Conservation (phyloP, 2,888 invertebrate genomes). For the Caenorhabditis japonica region DNA sequence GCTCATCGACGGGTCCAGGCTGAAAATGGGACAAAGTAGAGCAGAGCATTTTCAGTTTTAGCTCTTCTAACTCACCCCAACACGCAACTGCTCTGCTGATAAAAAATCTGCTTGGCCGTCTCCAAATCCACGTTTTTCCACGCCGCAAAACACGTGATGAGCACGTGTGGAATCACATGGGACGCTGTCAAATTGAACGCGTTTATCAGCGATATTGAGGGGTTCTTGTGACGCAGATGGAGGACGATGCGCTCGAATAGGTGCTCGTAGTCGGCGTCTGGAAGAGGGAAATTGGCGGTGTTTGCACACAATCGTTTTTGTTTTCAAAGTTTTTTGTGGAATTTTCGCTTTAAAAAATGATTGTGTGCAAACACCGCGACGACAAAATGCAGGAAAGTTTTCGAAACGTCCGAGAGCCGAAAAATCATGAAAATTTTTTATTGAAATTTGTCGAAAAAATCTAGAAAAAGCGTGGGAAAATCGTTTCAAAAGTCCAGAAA, state of each 20-base stretch:
- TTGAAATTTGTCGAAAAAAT: too few relatives aligned
- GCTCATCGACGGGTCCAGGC: conserved; percentile 25
- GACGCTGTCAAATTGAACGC: conserved; percentile 19
- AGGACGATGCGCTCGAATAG: conserved; percentile 22
- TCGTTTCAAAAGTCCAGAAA: too few relatives aligned
- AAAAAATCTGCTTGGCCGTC: conserved; percentile 2
- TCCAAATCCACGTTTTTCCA: conserved; percentile 21
- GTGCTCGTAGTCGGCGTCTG: conserved; percentile 19
- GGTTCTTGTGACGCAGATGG: conserved; percentile 6
- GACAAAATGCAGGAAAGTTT: too few relatives aligned
- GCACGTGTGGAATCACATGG: conserved; percentile 28
- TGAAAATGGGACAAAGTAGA: too few relatives aligned
- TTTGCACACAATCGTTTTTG: too few relatives aligned
- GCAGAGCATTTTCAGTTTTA: neutral
- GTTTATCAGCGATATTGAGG: conserved; percentile 11
- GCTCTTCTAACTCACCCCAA: conserved; percentile 12
- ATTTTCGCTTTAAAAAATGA: too few relatives aligned
- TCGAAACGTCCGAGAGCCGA: too few relatives aligned
- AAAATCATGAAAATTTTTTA: too few relatives aligned
- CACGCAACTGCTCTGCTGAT: conserved; percentile 7
- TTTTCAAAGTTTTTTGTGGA: too few relatives aligned
- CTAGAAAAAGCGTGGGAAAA: too few relatives aligned
- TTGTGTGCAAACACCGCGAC: too few relatives aligned
- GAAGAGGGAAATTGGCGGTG: too few relatives aligned
- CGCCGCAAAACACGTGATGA: conserved; percentile 19